A percentile compares a stretch with the other conserved stretches of the same genome.
Conservation (phyloP, 1,140 invertebrate genomes). For the Drosophila watanabei region DNA sequence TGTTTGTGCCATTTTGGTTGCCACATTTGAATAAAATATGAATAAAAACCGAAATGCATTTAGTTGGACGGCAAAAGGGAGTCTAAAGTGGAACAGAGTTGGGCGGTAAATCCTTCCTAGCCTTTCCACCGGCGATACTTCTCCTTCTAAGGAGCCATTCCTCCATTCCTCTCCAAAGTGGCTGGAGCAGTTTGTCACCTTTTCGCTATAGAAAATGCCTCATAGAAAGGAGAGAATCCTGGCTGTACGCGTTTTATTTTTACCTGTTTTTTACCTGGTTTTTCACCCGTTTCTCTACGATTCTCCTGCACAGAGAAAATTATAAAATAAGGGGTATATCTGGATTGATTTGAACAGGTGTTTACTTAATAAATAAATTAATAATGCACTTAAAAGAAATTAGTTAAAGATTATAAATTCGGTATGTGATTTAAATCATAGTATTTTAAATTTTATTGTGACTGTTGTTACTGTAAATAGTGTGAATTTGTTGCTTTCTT, state of each 20-base stretch:
- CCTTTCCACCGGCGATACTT: constrained; percentile 11
- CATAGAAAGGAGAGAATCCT: constrained; percentile 25
- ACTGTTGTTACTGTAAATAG: too few species aligned
- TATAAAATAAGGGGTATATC: background rate
- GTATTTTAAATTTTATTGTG: too few species aligned
- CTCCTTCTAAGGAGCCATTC: background rate
- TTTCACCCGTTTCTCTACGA: background rate
- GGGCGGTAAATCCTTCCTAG: constrained; percentile 16
- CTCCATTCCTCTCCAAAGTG: constrained; percentile 19
- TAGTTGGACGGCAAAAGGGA: constrained; percentile 51
- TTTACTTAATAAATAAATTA: background rate
- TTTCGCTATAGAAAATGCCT: constrained; percentile 69
- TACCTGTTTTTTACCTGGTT: background rate
- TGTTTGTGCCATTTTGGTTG: constrained; percentile 82
- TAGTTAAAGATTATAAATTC: background rate
- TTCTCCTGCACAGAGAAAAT: constrained; percentile 7
- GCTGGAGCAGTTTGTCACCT: constrained; percentile 75
- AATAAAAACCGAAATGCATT: constrained; percentile 82
- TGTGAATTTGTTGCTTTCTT: background rate
- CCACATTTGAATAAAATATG: constrained; percentile 83
- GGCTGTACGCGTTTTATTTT: constrained; percentile 16
- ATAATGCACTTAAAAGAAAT: background rate
- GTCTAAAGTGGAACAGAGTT: constrained; percentile 35
- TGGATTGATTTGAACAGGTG: background rate
- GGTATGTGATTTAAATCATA: too few species aligned